A percentile compares a stretch with the other conserved stretches of the same genome.
Evolutionary conservation across 2,113 vertebrate genomes (phyloP).

Genomic region (Bombycilla garrulus): DNA sequence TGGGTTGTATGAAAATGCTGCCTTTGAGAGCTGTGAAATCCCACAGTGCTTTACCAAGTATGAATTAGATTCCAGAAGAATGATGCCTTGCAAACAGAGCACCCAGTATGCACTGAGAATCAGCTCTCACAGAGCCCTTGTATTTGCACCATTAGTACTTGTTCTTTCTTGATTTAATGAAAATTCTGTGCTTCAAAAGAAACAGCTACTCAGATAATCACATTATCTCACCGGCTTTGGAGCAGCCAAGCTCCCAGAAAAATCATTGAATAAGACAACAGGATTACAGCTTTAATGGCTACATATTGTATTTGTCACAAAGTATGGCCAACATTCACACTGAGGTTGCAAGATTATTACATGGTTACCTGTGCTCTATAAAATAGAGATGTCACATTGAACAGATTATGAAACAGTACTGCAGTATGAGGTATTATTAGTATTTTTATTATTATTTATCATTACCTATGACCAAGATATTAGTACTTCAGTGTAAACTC

Average conservation of each 20-base stretch:
- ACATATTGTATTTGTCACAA: not conserved
- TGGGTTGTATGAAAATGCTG: not conserved
- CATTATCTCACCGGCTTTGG: not conserved
- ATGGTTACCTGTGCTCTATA: slow-evolving; percentile 34
- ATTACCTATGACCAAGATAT: slow-evolving; percentile 17
- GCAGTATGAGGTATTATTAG: not conserved
- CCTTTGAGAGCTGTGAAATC: not conserved
- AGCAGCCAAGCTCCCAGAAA: not conserved
- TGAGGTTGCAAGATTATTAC: not conserved
- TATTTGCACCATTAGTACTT: not conserved
- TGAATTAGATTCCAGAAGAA: not conserved
- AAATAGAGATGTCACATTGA: not conserved
- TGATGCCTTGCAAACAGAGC: not conserved
- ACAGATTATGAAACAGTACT: not conserved
- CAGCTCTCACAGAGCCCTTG: not conserved
- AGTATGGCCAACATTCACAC: not conserved
- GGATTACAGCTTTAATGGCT: not conserved
- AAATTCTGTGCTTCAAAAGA: not conserved
- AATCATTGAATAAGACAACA: not conserved
- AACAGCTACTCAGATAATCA: slow-evolving; percentile 29
- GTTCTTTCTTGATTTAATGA: not conserved
- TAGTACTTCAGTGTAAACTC: not conserved
- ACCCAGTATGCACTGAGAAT: not conserved
- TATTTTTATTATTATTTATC: slow-evolving; percentile 1
- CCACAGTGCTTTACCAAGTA: not conserved